Conservation (phyloP, 2,888 invertebrate species). For the Saturnia pavonia region DNA sequence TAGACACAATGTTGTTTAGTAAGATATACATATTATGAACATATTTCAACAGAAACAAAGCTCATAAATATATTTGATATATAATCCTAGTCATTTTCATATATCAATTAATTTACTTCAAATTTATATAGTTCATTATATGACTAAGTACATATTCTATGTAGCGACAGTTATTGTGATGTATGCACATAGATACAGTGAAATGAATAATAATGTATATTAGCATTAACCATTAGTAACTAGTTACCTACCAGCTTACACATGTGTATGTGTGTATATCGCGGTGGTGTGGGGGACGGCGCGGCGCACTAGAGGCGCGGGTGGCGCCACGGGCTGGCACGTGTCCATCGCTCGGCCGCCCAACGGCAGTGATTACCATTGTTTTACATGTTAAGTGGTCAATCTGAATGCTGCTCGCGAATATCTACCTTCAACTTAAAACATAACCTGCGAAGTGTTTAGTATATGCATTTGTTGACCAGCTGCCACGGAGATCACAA, state of each 20-base stretch:
- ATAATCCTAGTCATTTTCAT: no score
- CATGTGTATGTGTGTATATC: neutral
- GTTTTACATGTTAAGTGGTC: constrained; percentile 24
- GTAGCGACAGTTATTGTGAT: neutral
- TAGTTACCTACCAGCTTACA: no score
- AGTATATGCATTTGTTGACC: neutral
- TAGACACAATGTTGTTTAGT: no score
- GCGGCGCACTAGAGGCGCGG: no score
- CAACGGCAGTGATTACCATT: constrained; percentile 22
- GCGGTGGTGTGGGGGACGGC: no score
- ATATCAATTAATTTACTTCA: neutral
- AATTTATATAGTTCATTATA: neutral
- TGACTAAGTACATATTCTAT: neutral
- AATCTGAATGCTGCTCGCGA: constrained; percentile 29
- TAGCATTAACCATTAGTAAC: neutral
- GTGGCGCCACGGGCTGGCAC: constrained; percentile 22
- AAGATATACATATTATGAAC: no score
- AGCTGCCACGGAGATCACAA: no score
- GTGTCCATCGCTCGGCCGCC: constrained; percentile 16
- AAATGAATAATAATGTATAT: neutral
- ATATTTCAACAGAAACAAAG: no score
- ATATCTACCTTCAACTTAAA: constrained; percentile 9
- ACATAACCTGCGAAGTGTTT: neutral
- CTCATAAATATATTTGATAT: no score
- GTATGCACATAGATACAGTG: neutral